phyloP scores from a whole-genome alignment of 2,888 invertebrate genomes.

The Cataglyphis albicans region DNA sequence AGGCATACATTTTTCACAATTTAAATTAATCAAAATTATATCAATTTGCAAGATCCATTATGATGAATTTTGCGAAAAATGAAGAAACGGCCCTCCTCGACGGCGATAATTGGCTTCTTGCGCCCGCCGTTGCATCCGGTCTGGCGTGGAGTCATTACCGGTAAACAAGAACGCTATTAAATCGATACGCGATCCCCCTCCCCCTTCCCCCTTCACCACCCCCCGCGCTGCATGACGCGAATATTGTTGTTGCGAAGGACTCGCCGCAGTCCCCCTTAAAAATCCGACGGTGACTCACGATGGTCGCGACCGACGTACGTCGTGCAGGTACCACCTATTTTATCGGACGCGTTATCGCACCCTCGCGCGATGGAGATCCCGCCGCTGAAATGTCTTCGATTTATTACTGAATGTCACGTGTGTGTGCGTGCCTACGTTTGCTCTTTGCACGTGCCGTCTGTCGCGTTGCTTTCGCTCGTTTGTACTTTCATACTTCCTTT shows the following conservation, averaged over 20 bases:
- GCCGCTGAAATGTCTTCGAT: slow-evolving; percentile 46
- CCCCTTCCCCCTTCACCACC: too few species aligned
- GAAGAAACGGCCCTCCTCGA: background rate
- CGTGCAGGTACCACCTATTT: slow-evolving; percentile 69
- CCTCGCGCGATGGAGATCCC: slow-evolving; percentile 58
- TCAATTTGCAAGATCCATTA: background rate
- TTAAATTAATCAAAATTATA: background rate
- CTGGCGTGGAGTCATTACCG: slow-evolving; percentile 68
- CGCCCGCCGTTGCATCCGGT: slow-evolving; percentile 31
- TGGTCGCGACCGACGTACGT: slow-evolving; percentile 28
- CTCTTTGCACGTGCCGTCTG: slow-evolving; percentile 35
- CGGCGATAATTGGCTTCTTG: slow-evolving; percentile 30
- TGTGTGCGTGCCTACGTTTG: slow-evolving; percentile 27
- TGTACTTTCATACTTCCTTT: background rate
- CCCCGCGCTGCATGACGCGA: slow-evolving; percentile 52
- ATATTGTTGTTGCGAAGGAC: slow-evolving; percentile 53
- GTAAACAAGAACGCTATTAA: slow-evolving; percentile 78
- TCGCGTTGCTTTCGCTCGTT: slow-evolving; percentile 29
- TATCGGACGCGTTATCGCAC: slow-evolving; percentile 74
- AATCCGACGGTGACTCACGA: slow-evolving; percentile 71
- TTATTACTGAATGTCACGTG: slow-evolving; percentile 46
- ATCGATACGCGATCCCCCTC: slow-evolving; percentile 72
- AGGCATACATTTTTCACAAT: background rate
- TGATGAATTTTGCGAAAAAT: background rate
- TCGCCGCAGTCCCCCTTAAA: slow-evolving; percentile 57